Conservation (phyloP, 2,797 vertebrate genomes). For the Otolemur crassicaudatus region DNA sequence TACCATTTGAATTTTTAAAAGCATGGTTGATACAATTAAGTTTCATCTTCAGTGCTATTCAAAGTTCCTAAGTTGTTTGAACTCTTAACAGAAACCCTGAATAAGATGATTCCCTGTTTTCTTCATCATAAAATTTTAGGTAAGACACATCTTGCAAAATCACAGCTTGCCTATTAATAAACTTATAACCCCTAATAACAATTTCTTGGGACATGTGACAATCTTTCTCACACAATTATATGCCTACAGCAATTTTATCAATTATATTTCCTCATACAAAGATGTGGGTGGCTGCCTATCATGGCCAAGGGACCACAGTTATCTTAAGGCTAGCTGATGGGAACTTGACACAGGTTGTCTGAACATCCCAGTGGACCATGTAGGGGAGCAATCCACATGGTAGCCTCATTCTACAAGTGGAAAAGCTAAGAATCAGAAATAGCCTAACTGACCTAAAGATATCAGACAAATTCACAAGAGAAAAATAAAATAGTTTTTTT, state of each 20-base stretch:
- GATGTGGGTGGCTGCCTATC: not conserved
- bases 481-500: not conserved
- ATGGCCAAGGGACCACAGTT: not conserved
- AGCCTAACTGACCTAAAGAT: not conserved
- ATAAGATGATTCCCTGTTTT: not conserved
- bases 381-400: fast-evolving
- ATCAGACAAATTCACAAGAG: not conserved
- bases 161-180: not conserved
- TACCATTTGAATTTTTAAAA: not conserved
- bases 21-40: not conserved
- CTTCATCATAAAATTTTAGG: slow-evolving; percentile 3
- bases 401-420: not conserved
- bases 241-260: not conserved
- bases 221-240: not conserved
- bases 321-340: not conserved
- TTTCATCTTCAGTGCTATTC: slow-evolving; percentile 31
- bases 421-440: slow-evolving; percentile 3
- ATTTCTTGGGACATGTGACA: not conserved
- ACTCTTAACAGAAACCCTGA: not conserved
- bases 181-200: not conserved
- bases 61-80: not conserved
- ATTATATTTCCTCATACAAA: not conserved
- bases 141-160: not conserved
- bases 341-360: not conserved
- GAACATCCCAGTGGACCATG: not conserved